A percentile compares a stretch with the other conserved stretches of the same genome.
phyloP scores from a whole-genome alignment of 2,797 vertebrate genomes.

The Phrynocephalus forsythii region DNA sequence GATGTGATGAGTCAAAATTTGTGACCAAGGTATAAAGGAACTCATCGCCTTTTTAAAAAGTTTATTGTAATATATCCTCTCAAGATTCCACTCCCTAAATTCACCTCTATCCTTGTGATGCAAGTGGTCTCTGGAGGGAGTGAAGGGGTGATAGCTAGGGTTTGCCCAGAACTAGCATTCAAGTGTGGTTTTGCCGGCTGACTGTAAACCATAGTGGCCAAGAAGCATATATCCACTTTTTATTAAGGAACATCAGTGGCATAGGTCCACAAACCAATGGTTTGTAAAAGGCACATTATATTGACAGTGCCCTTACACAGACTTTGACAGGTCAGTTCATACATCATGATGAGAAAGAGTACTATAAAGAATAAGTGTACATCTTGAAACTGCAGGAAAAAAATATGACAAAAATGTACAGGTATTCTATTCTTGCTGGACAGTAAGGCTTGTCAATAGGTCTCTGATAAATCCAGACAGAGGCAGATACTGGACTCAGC shows the following conservation, averaged over 20 bases:
- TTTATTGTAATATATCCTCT: not conserved
- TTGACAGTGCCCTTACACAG: not conserved
- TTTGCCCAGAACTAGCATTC: not conserved
- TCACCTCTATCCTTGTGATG: not conserved
- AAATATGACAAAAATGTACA: not conserved
- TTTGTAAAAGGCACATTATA: not conserved
- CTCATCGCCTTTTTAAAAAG: not conserved
- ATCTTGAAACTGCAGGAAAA: not conserved
- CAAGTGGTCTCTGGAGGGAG: not conserved
- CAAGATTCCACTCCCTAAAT: not conserved
- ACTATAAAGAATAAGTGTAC: slow-evolving; percentile 50
- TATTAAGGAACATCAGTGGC: not conserved
- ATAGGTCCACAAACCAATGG: not conserved
- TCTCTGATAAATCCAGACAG: not conserved
- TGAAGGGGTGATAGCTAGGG: not conserved
- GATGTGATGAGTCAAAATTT: not conserved
- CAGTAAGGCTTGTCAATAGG: not conserved
- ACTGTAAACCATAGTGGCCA: not conserved
- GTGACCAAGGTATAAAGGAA: not conserved
- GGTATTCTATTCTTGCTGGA: not conserved
- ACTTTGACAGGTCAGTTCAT: not conserved
- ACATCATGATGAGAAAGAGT: slow-evolving; percentile 29
- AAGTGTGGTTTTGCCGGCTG: not conserved
- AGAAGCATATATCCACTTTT: not conserved
- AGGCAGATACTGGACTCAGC: too few relatives aligned